These are phyloP conservation scores for Thecocarcelia acutangulata DNA, from an alignment of 2,888 invertebrate genomes.

Conservation along the genomic window DNA sequence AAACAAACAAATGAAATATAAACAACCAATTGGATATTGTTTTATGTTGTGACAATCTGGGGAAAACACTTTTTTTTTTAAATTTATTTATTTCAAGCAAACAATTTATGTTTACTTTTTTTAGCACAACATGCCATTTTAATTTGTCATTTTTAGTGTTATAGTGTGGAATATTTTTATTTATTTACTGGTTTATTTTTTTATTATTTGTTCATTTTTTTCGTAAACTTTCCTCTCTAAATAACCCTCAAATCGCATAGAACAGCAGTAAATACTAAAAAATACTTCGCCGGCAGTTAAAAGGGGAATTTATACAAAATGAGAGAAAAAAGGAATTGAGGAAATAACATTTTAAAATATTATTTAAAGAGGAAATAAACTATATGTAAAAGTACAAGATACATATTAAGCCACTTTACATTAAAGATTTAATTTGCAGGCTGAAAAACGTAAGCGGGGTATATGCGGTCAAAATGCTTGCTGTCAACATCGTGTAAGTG, in stretches of 20 bases:
- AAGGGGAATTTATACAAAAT: too few relatives aligned
- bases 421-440: too few relatives aligned
- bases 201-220: background rate
- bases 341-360: too few relatives aligned
- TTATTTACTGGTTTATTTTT: slow-evolving; percentile 14
- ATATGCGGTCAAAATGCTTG: too few relatives aligned
- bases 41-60: slow-evolving; percentile 40
- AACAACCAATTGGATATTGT: slow-evolving; percentile 43
- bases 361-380: too few relatives aligned
- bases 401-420: too few relatives aligned
- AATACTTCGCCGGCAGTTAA: too few relatives aligned
- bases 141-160: background rate
- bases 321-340: too few relatives aligned
- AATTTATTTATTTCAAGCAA: slow-evolving; percentile 11
- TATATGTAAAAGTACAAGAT: too few relatives aligned
- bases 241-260: slow-evolving; percentile 30
- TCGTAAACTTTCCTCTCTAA: slow-evolving; percentile 41
- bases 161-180: slow-evolving; percentile 19
- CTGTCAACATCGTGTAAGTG: too few relatives aligned
- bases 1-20: slow-evolving; percentile 22
- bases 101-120: slow-evolving; percentile 6
- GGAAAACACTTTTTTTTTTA: slow-evolving; percentile 16
- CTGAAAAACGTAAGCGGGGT: too few relatives aligned
- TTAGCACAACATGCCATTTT: slow-evolving; percentile 12
- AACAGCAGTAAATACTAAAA: slow-evolving; percentile 4